A percentile compares a stretch with the other conserved stretches of the same genome.
Evolutionary conservation across 2,888 invertebrate species (phyloP).

Genomic region (Argynnis bischoffii): DNA sequence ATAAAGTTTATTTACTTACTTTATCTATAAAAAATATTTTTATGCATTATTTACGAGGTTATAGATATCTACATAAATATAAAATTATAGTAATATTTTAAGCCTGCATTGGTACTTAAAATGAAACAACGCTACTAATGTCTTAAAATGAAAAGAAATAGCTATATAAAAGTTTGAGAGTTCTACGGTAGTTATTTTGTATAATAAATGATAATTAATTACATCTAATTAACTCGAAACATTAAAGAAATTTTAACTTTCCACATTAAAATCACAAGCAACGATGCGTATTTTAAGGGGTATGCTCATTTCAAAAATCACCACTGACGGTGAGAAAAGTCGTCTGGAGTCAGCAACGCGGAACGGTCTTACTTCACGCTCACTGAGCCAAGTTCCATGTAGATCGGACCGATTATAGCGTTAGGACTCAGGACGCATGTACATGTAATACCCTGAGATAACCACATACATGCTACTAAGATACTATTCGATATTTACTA

Average conservation of each 20-base stretch:
- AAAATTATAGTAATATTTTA: too few species aligned
- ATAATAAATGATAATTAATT: neutral
- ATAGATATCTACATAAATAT: too few species aligned
- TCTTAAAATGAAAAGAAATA: too few species aligned
- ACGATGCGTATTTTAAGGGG: conserved; percentile 50
- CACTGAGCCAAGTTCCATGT: conserved; percentile 64
- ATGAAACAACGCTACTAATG: too few species aligned
- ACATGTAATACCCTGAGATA: conserved; percentile 14
- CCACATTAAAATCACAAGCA: conserved; percentile 31
- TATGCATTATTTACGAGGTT: too few species aligned
- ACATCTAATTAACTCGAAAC: neutral
- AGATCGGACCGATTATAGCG: conserved; percentile 69
- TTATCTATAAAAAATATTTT: neutral
- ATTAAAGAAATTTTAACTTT: conserved; percentile 2
- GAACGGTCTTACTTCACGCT: conserved; percentile 73
- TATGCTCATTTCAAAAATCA: conserved; percentile 60
- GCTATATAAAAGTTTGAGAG: too few species aligned
- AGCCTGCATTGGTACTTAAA: too few species aligned
- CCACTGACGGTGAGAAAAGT: conserved; percentile 71
- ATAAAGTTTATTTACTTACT: conserved; percentile 13
- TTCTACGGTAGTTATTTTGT: too few species aligned
- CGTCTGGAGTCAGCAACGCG: conserved; percentile 66
- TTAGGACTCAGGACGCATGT: conserved; percentile 35
- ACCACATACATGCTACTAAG: conserved; percentile 1
- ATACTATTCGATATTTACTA: too few species aligned